Evolutionary conservation across 2,797 vertebrate genomes (phyloP).

Genomic region (Kryptopterus vitreolus): DNA sequence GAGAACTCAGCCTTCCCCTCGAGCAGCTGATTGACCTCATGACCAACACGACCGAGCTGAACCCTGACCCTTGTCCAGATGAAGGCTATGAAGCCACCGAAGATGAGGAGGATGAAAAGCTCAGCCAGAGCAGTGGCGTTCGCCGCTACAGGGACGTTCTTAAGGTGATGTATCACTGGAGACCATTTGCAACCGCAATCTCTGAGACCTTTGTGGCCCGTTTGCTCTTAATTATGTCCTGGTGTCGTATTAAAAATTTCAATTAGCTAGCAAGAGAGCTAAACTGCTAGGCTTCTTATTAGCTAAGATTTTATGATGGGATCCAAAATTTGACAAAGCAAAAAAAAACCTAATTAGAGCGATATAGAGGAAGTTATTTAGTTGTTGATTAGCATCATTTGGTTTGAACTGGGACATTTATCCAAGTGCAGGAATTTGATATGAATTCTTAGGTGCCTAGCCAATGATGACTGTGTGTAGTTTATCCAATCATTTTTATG

Average conservation of each 20-base stretch:
- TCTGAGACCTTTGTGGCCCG: neutral
- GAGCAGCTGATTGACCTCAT: constrained; percentile 95
- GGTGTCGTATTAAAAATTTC: no score
- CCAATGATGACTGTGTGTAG: neutral
- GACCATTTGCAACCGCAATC: neutral
- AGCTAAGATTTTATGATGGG: neutral
- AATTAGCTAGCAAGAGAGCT: neutral
- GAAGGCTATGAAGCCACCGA: constrained; percentile 94
- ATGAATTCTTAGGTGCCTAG: neutral
- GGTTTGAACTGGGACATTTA: neutral
- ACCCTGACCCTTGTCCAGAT: constrained; percentile 79
- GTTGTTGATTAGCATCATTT: neutral
- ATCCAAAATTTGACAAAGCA: neutral
- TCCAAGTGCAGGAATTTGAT: neutral
- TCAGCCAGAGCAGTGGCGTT: constrained; percentile 66
- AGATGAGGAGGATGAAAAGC: constrained; percentile 85
- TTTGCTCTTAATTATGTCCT: neutral
- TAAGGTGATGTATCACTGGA: constrained; percentile 82
- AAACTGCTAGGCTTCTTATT: neutral
- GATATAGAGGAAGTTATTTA: neutral
- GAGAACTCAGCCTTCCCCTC: constrained; percentile 91
- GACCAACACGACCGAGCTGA: constrained; percentile 85
- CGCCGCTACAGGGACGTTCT: constrained; percentile 87
- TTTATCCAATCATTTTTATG: neutral
- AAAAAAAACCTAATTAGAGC: neutral